Percentiles rank a stretch among this genome's conserved stretches.
Conservation (phyloP, 2,113 vertebrate species). For the Herpetotheres cachinnans region DNA sequence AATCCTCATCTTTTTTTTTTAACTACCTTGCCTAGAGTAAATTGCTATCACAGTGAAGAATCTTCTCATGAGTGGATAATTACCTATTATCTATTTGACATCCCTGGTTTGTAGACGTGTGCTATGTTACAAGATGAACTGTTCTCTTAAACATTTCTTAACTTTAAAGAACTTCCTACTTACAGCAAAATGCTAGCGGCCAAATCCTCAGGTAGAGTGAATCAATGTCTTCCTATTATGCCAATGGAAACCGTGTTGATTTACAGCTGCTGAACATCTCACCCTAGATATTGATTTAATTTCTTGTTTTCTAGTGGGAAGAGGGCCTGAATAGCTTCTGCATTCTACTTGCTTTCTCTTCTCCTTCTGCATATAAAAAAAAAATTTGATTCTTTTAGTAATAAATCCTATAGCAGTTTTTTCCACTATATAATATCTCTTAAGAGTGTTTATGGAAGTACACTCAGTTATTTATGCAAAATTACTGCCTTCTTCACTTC, state of each 20-base stretch:
- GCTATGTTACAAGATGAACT: neutral
- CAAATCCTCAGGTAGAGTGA: neutral
- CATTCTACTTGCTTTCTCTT: neutral
- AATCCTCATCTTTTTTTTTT: neutral
- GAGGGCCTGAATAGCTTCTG: neutral
- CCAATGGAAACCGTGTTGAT: neutral
- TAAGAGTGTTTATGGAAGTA: neutral
- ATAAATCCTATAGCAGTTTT: neutral
- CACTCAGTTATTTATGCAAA: constrained; percentile 5
- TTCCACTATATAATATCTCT: neutral
- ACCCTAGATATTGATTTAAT: neutral
- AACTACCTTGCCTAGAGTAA: neutral
- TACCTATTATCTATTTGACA: neutral
- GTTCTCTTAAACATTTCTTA: neutral
- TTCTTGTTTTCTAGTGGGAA: neutral
- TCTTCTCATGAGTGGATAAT: neutral
- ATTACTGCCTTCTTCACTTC: neutral
- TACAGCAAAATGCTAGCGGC: neutral
- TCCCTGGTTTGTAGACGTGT: neutral
- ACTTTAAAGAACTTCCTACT: neutral
- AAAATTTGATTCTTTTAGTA: neutral
- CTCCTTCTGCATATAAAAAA: neutral
- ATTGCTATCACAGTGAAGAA: neutral
- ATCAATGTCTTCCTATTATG: neutral
- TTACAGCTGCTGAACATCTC: neutral